phyloP scores from a whole-genome alignment of 2,113 vertebrate species.

The Rallus limicola region DNA sequence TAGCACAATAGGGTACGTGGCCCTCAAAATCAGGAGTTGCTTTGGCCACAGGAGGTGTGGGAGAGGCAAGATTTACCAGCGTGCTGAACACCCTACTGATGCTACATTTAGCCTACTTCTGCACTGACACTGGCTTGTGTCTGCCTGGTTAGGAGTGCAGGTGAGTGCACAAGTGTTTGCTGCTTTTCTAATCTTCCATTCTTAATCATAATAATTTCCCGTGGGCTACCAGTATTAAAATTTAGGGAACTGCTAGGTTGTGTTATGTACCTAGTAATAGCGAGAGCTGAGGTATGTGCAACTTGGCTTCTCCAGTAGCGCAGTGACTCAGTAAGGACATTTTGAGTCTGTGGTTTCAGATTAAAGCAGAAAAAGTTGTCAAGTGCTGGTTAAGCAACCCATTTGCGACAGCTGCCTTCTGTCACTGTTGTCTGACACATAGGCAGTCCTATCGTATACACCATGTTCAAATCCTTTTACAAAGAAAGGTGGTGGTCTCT shows the following conservation, averaged over 20 bases:
- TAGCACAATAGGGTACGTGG: accelerated
- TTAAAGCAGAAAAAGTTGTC: background rate
- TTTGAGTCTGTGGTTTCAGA: background rate
- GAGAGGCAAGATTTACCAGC: background rate
- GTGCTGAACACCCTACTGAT: background rate
- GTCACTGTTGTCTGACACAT: background rate
- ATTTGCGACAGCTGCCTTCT: background rate
- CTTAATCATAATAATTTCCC: background rate
- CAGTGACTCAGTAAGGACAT: background rate
- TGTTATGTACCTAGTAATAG: background rate
- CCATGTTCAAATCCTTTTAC: background rate
- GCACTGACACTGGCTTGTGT: background rate
- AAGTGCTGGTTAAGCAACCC: background rate
- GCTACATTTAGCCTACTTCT: background rate
- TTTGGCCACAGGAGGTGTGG: background rate
- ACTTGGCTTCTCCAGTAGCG: background rate
- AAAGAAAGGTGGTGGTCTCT: background rate
- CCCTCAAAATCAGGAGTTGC: accelerated
- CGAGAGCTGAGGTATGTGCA: background rate
- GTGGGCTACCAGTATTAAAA: background rate
- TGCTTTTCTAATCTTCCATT: background rate
- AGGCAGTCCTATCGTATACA: background rate
- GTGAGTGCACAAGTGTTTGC: background rate
- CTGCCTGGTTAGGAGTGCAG: background rate
- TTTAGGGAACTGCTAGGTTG: accelerated